A percentile compares a stretch with the other conserved stretches of the same genome.
These are phyloP conservation scores for Tenthredo mesomela DNA, from an alignment of 2,888 invertebrate genomes.

Conservation along the genomic window DNA sequence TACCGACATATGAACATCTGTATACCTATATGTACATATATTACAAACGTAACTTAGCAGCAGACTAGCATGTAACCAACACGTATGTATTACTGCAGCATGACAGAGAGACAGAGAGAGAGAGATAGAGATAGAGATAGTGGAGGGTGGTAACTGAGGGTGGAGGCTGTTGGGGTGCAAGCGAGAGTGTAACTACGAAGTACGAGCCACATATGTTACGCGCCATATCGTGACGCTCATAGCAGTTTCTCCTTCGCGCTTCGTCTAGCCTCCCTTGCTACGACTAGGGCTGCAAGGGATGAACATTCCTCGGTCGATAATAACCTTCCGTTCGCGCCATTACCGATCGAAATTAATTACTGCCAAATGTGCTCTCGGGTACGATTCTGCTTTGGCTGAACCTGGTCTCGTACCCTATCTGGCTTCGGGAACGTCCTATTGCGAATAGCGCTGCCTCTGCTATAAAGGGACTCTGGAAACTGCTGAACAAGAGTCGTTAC, in stretches of 20 bases:
- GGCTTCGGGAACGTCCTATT: constrained; percentile 53
- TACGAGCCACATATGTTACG: constrained; percentile 61
- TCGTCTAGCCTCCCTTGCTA: constrained; percentile 31
- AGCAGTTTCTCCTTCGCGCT: constrained; percentile 19
- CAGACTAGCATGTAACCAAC: not conserved
- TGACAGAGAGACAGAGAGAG: constrained; percentile 15
- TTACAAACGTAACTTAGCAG: constrained; percentile 17
- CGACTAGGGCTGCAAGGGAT: constrained; percentile 41
- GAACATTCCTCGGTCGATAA: constrained; percentile 62
- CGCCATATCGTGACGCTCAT: constrained; percentile 54
- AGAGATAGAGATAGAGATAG: constrained; percentile 12
- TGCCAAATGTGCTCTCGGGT: constrained; percentile 62
- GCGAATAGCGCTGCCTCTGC: constrained; percentile 60
- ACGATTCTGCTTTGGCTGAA: constrained; percentile 56
- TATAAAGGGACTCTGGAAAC: constrained; percentile 64
- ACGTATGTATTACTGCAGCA: constrained; percentile 13
- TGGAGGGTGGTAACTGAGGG: not conserved
- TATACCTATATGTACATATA: not conserved
- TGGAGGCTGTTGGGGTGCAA: not conserved
- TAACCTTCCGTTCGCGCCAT: constrained; percentile 63
- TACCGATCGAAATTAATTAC: constrained; percentile 53
- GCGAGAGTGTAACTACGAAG: constrained; percentile 53
- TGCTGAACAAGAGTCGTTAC: constrained; percentile 69
- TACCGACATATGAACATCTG: constrained; percentile 9
- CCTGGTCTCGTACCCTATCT: constrained; percentile 53